These are phyloP conservation scores for Chelidonichthys spinosus DNA, from an alignment of 2,797 vertebrate species.

Conservation along the genomic window DNA sequence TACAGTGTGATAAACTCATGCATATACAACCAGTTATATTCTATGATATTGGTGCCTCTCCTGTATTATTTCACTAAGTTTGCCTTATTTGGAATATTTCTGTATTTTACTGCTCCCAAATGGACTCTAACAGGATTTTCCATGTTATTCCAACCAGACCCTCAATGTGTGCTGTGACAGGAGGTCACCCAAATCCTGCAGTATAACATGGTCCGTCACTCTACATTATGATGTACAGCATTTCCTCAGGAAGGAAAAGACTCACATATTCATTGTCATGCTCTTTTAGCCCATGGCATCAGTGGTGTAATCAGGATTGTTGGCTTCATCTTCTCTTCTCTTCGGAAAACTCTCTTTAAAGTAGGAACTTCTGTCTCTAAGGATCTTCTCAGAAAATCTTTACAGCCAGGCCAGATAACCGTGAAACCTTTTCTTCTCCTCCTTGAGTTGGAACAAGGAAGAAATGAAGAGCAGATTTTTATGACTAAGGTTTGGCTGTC, in stretches of 20 bases:
- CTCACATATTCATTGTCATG: conserved; percentile 27
- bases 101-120: conserved; percentile 56
- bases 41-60: not conserved
- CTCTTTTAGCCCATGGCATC: conserved; percentile 24
- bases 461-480: conserved; percentile 65
- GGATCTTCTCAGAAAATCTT: conserved; percentile 36
- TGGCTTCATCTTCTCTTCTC: conserved; percentile 21
- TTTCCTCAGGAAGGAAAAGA: conserved; percentile 35
- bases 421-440: conserved; percentile 44
- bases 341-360: conserved; percentile 27
- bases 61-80: conserved; percentile 35
- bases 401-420: conserved; percentile 47
- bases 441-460: conserved; percentile 33
- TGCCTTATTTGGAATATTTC: conserved; percentile 27
- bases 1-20: not conserved
- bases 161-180: conserved; percentile 21
- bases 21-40: conserved; percentile 2
- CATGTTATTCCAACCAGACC: conserved; percentile 46
- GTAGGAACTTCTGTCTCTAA: conserved; percentile 31
- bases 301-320: conserved; percentile 2
- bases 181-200: conserved; percentile 33
- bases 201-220: conserved; percentile 32
- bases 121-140: conserved; percentile 50
- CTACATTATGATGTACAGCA: conserved; percentile 28
- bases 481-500: conserved; percentile 49